Conservation (phyloP, 2,888 invertebrate species). For the Drosophila prolongata region DNA sequence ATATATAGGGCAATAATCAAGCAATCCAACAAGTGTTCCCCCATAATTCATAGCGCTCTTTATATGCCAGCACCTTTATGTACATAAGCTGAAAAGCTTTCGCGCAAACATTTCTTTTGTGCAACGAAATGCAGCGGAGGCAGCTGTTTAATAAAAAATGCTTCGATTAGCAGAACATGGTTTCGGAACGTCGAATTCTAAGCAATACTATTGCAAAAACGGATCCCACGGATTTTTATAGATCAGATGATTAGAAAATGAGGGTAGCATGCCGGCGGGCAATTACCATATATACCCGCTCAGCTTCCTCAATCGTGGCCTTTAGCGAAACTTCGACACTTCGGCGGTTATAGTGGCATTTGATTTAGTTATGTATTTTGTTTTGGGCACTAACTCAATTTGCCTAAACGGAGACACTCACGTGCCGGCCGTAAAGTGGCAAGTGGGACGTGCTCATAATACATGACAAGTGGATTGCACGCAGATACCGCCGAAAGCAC, state of each 20-base stretch:
- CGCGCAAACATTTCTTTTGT: conserved; percentile 45
- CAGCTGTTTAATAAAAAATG: conserved; percentile 39
- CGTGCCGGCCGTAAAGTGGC: conserved; percentile 27
- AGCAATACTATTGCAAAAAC: conserved; percentile 34
- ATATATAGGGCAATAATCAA: conserved; percentile 16
- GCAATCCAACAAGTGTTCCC: conserved; percentile 15
- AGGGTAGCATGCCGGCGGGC: conserved; percentile 53
- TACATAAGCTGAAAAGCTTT: conserved; percentile 15
- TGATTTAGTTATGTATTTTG: conserved; percentile 15
- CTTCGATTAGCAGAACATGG: conserved; percentile 11
- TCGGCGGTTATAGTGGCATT: not conserved
- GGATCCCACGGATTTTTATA: conserved; percentile 15
- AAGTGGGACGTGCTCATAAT: conserved; percentile 54
- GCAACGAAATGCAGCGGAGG: conserved; percentile 2
- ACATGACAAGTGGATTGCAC: conserved; percentile 25
- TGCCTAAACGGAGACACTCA: conserved; percentile 24
- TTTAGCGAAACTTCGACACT: conserved; percentile 7
- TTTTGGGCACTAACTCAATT: conserved; percentile 1
- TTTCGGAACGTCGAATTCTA: not conserved
- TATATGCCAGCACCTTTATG: not conserved
- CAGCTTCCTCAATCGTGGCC: conserved; percentile 12
- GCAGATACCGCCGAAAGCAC: conserved; percentile 10
- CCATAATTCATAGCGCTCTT: not conserved
- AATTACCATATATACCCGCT: conserved; percentile 49
- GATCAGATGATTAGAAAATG: conserved; percentile 44